Conservation (phyloP, 2,797 vertebrate genomes). For the Bradypus variegatus region DNA sequence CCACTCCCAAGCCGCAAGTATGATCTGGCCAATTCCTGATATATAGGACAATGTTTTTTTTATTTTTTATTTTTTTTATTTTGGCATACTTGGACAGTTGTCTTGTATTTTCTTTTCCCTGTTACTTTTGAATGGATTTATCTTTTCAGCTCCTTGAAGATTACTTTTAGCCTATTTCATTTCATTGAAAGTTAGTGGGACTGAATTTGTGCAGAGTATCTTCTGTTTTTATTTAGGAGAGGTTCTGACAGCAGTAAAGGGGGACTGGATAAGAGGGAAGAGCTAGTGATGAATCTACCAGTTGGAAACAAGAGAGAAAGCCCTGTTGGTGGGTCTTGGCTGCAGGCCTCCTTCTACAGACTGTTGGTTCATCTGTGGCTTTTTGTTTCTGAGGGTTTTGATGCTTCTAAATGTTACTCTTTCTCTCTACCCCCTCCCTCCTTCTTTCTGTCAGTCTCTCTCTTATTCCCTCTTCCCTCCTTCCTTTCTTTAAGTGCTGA, state of each 20-base stretch:
- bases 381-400: neutral
- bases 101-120: neutral
- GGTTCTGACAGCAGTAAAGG: neutral
- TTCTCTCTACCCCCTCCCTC: neutral
- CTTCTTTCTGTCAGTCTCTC: neutral
- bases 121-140: neutral
- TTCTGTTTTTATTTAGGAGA: neutral
- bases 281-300: neutral
- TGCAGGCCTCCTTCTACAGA: fast-evolving
- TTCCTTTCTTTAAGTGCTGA: neutral
- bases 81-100: neutral
- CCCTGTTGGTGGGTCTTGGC: neutral
- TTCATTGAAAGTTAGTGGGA: neutral
- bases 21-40: neutral
- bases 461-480: neutral
- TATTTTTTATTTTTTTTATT: neutral
- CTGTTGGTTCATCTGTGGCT: neutral
- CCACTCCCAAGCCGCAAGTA: neutral
- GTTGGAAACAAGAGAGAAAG: neutral
- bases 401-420: neutral
- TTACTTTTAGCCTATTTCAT: neutral
- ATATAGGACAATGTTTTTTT: neutral
- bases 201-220: neutral
- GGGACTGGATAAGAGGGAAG: neutral
- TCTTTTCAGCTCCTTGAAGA: conserved; percentile 11